Base-by-base conservation (phyloP, 1,140 invertebrate species). In the Atta colombica region DNA sequence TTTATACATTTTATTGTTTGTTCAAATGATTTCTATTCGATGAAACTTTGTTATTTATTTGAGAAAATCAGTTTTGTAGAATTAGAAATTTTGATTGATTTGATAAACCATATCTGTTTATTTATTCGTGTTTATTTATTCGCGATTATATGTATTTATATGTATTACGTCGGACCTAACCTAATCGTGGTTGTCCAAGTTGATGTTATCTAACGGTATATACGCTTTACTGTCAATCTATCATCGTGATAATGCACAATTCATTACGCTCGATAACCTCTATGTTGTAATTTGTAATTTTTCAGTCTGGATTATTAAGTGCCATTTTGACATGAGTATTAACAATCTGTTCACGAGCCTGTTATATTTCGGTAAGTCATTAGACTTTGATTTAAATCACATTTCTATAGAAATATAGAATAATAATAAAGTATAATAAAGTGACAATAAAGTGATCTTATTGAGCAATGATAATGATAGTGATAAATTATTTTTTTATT, bases 341-440 rank as follows among this genome's bases (percentile, higher is more conserved):
- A 81, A 87, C 21, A 91, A 86, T 69, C 60, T 93, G 21, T 75
- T 81, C 18, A 45, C 86, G 51, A 91, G 85, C 65, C 45, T 92
- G 21, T 39, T 91, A 0, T 85, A 72, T 39, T 84, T 91, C 16
- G 93, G 93, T 94, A 87, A 93, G 93, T 92, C 88, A 80, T 53
- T 55, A 68, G 21, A 65, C 6, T 65, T 71, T 12, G 0, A 25
- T 55, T 51, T 49, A 53, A 74, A 53, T 4, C 0, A 77, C 18
- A 31, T 55, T 21, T 21, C 25, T 39, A 28, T 14, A 21, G 39
- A 28, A 12, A 25, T 25, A 25, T 25, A 25, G 25, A 25, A 25
- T 25, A 25, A 25, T 25, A 0, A 25, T 25, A 25, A 25, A 25
- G 25, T 25, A 25, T 25, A 25, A 25, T 25, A 25, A 25, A 25